These are phyloP conservation scores for Tokudaia tokunoshimensis DNA, from an alignment of 2,797 vertebrate species.

Conservation along the genomic window DNA sequence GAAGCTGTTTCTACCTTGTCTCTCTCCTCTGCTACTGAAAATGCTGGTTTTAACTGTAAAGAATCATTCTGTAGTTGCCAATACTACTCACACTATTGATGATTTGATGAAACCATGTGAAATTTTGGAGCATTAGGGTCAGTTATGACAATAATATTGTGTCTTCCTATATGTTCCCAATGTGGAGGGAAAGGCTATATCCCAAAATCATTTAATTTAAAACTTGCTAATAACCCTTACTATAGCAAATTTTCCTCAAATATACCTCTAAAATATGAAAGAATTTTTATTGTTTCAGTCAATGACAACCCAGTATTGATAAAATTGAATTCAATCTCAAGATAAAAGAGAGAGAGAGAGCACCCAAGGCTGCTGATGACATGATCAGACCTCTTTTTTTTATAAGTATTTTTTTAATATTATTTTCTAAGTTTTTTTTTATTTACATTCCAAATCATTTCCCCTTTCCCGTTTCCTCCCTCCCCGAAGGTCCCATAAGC, in stretches of 20 bases:
- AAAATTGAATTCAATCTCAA: not conserved
- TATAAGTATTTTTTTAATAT: no score
- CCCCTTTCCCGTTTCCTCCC: no score
- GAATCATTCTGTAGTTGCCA: not conserved
- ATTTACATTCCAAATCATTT: no score
- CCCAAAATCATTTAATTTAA: no score
- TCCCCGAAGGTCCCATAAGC: no score
- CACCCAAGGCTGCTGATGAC: no score
- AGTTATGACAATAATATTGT: not conserved
- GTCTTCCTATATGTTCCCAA: not conserved
- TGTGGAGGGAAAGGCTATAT: no score
- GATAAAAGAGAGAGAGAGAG: not conserved
- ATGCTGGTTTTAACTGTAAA: no score
- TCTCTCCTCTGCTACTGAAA: not conserved
- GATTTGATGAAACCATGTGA: not conserved
- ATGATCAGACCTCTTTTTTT: no score
- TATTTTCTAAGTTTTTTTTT: no score
- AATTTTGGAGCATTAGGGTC: not conserved
- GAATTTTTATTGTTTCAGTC: not conserved
- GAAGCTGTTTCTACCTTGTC: not conserved
- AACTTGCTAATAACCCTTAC: no score
- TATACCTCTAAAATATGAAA: not conserved
- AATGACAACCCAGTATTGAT: not conserved
- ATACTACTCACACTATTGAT: not conserved
- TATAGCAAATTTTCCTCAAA: not conserved